Conservation (phyloP, 2,113 vertebrate species). For the Campylomormyrus numenius region DNA sequence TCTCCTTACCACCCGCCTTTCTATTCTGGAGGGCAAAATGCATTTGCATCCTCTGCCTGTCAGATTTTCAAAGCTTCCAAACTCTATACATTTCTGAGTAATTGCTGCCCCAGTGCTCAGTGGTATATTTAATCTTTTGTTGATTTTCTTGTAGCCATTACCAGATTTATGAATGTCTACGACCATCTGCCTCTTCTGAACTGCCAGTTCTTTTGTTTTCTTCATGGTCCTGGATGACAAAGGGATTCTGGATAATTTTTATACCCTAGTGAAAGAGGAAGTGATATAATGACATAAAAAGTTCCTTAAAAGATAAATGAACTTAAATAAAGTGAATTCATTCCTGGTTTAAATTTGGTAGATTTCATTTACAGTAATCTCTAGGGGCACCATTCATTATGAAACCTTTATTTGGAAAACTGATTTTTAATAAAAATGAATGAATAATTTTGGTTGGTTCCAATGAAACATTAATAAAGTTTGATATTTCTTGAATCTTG, state of each 20-base stretch:
- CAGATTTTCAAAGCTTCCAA: neutral
- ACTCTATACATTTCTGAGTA: neutral
- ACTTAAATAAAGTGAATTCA: neutral
- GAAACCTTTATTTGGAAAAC: neutral
- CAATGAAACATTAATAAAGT: neutral
- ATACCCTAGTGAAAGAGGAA: neutral
- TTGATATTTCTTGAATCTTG: neutral
- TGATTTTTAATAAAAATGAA: neutral
- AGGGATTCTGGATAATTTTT: neutral
- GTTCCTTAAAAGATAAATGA: neutral
- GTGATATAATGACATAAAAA: neutral
- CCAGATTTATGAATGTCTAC: neutral
- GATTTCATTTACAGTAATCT: neutral
- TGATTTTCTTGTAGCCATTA: neutral
- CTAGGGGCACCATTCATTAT: neutral
- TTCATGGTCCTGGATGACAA: neutral
- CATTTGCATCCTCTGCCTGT: neutral
- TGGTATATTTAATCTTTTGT: neutral
- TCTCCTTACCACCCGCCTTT: neutral
- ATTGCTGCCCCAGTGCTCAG: neutral
- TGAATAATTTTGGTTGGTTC: neutral
- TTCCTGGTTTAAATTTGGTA: neutral
- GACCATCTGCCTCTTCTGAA: neutral
- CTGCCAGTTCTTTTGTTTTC: neutral
- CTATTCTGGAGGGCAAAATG: neutral